Evolutionary conservation across 2,113 vertebrate species (phyloP).

Genomic region (Cepphus grylle): DNA sequence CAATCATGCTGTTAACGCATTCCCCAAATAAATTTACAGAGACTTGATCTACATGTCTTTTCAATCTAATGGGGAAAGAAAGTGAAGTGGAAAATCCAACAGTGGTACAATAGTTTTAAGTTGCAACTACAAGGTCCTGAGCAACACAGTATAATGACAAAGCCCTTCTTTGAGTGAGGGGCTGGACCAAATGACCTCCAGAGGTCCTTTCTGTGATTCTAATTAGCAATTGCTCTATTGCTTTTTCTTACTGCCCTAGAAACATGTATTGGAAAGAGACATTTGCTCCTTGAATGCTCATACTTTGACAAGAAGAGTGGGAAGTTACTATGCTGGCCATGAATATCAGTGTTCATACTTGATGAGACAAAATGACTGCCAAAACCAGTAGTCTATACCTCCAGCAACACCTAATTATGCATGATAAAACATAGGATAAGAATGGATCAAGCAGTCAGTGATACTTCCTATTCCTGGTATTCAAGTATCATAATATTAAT

Average conservation of each 20-base stretch:
- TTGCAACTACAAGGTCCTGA: background rate
- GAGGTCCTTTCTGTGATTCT: background rate
- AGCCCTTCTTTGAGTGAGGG: background rate
- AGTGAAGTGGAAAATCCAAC: background rate
- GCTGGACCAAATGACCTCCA: background rate
- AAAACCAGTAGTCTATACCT: background rate
- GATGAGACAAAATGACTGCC: background rate
- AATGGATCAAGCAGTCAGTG: background rate
- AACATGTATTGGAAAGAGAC: background rate
- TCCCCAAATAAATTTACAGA: background rate
- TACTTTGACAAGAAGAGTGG: background rate
- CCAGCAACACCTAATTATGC: background rate
- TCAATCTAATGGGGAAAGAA: background rate
- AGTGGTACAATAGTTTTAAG: background rate
- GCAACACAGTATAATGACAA: background rate
- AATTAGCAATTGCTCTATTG: background rate
- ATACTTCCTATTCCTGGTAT: background rate
- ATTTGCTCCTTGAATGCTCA: background rate
- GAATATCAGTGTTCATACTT: background rate
- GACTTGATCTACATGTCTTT: background rate
- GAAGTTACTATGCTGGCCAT: background rate
- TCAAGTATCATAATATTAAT: background rate
- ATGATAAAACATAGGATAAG: background rate
- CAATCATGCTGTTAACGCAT: background rate
- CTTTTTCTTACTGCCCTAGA: background rate